Evolutionary conservation across 2,797 vertebrate genomes (phyloP).

Genomic region (Argya squamiceps): DNA sequence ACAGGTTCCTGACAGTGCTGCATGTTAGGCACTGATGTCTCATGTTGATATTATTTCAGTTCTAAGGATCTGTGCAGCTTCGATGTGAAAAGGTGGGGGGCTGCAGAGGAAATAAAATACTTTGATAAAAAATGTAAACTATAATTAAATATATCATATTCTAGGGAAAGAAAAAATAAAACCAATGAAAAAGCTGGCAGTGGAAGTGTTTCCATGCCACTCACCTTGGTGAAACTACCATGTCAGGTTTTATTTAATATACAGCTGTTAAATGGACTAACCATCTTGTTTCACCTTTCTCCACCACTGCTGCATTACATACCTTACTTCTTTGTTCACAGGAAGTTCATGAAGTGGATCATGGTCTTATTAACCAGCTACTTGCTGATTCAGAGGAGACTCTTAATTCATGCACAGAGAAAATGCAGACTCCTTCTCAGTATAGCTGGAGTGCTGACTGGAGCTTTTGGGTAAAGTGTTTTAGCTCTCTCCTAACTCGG

Average conservation of each 20-base stretch:
- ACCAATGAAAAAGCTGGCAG: not conserved
- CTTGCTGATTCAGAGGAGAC: constrained; percentile 67
- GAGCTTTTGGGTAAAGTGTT: constrained; percentile 71
- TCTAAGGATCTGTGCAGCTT: not conserved
- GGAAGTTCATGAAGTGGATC: constrained; percentile 68
- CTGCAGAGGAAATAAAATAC: not conserved
- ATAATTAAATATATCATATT: not conserved
- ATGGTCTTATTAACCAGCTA: constrained; percentile 57
- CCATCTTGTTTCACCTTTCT: not conserved
- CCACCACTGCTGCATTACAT: not conserved
- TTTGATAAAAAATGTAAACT: not conserved
- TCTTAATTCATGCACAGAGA: constrained; percentile 51
- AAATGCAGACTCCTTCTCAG: constrained; percentile 65
- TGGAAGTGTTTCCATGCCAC: not conserved
- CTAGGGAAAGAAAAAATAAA: not conserved
- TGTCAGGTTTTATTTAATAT: not conserved
- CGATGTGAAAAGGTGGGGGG: not conserved
- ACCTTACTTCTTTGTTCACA: constrained; percentile 52
- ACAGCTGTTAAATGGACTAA: not conserved
- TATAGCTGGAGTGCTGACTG: constrained; percentile 76
- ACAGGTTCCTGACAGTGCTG: not conserved
- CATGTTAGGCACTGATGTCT: not conserved
- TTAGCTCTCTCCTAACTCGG: not conserved
- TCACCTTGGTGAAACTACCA: not conserved
- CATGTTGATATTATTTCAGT: not conserved